Percentiles rank a stretch among this genome's conserved stretches.
Evolutionary conservation across 2,113 vertebrate genomes (phyloP).

Genomic region (Hyla sarda): DNA sequence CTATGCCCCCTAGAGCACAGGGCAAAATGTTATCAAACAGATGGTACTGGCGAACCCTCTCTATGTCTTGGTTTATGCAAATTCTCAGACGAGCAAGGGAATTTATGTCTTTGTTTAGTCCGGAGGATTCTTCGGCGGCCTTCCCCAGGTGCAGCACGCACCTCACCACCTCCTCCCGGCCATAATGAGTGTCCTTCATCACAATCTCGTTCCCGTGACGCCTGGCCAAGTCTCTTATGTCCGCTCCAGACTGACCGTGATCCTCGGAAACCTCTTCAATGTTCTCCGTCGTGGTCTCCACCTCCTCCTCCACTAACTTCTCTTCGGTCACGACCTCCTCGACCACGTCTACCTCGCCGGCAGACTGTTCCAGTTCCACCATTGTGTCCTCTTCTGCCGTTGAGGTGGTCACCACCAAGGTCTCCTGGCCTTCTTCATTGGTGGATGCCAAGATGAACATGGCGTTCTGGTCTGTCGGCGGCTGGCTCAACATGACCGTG

Average conservation of each 20-base stretch:
- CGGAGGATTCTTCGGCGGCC: background rate
- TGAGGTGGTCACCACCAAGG: constrained; percentile 30
- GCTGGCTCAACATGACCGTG: constrained; percentile 26
- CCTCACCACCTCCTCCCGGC: constrained; percentile 5
- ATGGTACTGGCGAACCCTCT: constrained; percentile 48
- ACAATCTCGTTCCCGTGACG: background rate
- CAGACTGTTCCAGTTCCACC: constrained; percentile 42
- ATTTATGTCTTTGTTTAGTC: constrained; percentile 30
- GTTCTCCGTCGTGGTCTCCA: background rate
- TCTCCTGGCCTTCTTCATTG: constrained; percentile 37
- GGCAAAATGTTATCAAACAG: constrained; percentile 52
- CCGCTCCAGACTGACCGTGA: background rate
- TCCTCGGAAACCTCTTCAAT: background rate
- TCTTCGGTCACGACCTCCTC: constrained; percentile 11
- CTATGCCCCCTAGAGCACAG: background rate
- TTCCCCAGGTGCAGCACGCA: background rate
- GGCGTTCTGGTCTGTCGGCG: constrained; percentile 9
- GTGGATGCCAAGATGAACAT: constrained; percentile 47
- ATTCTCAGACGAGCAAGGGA: constrained; percentile 50
- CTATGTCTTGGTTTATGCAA: constrained; percentile 54
- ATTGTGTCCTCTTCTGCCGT: constrained; percentile 32
- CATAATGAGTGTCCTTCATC: background rate
- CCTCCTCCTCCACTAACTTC: constrained; percentile 23
- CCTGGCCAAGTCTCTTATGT: background rate
- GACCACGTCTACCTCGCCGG: constrained; percentile 32